phyloP scores from a whole-genome alignment of 2,888 invertebrate species.

The Drosophila yooni region DNA sequence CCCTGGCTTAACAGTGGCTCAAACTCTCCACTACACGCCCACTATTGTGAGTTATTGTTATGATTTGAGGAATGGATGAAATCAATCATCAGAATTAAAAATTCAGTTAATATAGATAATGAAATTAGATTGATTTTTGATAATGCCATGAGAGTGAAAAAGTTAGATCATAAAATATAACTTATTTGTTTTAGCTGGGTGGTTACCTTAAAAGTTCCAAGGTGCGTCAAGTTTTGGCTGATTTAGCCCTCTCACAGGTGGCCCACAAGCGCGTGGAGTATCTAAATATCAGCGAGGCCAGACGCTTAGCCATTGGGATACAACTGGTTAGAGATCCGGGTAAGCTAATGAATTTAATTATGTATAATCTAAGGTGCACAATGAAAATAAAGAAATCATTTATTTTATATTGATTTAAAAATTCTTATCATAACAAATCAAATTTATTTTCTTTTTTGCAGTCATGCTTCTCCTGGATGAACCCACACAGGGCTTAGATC shows the following conservation, averaged over 20 bases:
- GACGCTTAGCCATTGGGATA: conserved; percentile 95
- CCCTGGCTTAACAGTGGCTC: conserved; percentile 94
- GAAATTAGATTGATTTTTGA: background rate
- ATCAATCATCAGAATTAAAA: background rate
- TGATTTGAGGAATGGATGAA: background rate
- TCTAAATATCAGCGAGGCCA: conserved; percentile 94
- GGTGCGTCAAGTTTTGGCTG: conserved; percentile 96
- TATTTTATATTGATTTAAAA: background rate
- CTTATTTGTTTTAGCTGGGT: conserved; percentile 86
- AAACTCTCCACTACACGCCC: conserved; percentile 92
- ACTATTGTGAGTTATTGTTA: conserved; percentile 87
- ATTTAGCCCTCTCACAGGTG: conserved; percentile 96
- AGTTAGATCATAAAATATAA: background rate
- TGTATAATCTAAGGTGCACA: background rate
- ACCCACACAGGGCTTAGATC: conserved; percentile 97
- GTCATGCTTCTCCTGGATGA: conserved; percentile 96
- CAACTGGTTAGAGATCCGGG: conserved; percentile 97
- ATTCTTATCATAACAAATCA: background rate
- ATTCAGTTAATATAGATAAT: background rate
- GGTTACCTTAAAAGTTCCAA: conserved; percentile 92
- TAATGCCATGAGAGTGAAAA: background rate
- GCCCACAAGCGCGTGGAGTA: conserved; percentile 93
- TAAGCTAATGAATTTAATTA: conserved; percentile 77
- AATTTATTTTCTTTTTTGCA: conserved; percentile 76
- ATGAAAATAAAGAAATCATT: background rate